Base-by-base conservation (phyloP, 2,113 vertebrate genomes). In the Gymnorhina tibicen region DNA sequence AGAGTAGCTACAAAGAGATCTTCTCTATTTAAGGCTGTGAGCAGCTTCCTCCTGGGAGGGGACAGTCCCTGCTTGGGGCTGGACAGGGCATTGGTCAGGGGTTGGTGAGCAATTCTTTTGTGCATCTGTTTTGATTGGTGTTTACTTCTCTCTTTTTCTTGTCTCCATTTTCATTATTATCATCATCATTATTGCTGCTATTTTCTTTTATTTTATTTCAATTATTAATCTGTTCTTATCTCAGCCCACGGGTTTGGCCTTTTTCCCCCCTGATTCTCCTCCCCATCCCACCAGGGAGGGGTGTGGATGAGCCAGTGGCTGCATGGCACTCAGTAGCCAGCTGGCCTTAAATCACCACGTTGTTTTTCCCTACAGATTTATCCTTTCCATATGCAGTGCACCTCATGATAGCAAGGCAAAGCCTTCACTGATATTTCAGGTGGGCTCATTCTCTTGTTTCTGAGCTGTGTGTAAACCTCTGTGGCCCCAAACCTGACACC, bases 321-420 rank as follows among this genome's bases (percentile, higher is more conserved):
- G 20, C 10, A 3, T 10, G 52, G 37, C 27, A 44, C 46, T 33
- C 23, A 11, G 73, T 10, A 26, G 24, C 22, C 47, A 28, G 23
- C 18, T 55, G 66, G 13, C 35, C 32, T 46, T 18, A 27, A 42
- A 27, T 7, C 69, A 39, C 23, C 4, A 21, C n/a, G 5, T 30
- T 5, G 50, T 41, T 77, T 47, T 68, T 21, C 39, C 42, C n/a
- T 58, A 4, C n/a, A 49, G 46, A 33, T 84, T 56, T 46, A 28
- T 21, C 3, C 0, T 4, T 26, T 53, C 46, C 42, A 18, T 2
- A 11, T 11, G 8, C 44, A 72, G 9, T 3, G 10, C 6, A 37
- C 17, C 35, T 52, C 47, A 21, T 9, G 8, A n/a, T 3, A 75
- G 30, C 13, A 67, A 82, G 24, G 14, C 47, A 12, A n/a, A 63